Percentiles rank a stretch among this genome's conserved stretches.
These are phyloP conservation scores for Dolichopus griseipennis DNA, from an alignment of 2,888 invertebrate species.

Conservation along the genomic window DNA sequence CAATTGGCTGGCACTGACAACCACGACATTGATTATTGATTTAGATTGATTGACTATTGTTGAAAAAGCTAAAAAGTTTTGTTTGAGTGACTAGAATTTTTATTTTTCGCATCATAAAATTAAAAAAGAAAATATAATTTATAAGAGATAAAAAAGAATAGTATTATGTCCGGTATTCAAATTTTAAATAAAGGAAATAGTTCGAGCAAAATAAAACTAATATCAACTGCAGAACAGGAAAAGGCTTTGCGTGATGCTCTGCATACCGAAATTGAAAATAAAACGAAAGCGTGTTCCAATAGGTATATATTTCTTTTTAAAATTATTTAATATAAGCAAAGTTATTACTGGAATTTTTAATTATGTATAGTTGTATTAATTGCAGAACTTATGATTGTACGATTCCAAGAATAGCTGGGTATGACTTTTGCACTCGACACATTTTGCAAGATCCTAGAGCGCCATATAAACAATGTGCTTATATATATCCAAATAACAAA, in stretches of 20 bases:
- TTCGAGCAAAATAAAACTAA: neutral
- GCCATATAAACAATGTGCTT: constrained; percentile 74
- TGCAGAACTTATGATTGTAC: constrained; percentile 56
- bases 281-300: constrained; percentile 54
- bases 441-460: constrained; percentile 75
- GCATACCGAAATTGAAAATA: constrained; percentile 53
- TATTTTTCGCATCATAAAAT: too few species aligned
- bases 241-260: constrained; percentile 46
- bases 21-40: too few species aligned
- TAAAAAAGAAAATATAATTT: too few species aligned
- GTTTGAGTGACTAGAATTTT: too few species aligned
- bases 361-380: neutral
- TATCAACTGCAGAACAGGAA: constrained; percentile 27
- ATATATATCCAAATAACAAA: constrained; percentile 56
- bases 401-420: constrained; percentile 58
- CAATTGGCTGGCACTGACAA: too few species aligned
- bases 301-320: neutral
- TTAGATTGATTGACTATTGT: too few species aligned
- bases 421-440: constrained; percentile 71
- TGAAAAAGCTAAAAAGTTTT: too few species aligned
- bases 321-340: neutral
- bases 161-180: neutral
- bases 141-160: too few species aligned
- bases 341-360: too few species aligned
- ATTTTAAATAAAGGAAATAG: neutral